Conservation (phyloP, 2,888 invertebrate species). For the Drosophila mimetica region DNA sequence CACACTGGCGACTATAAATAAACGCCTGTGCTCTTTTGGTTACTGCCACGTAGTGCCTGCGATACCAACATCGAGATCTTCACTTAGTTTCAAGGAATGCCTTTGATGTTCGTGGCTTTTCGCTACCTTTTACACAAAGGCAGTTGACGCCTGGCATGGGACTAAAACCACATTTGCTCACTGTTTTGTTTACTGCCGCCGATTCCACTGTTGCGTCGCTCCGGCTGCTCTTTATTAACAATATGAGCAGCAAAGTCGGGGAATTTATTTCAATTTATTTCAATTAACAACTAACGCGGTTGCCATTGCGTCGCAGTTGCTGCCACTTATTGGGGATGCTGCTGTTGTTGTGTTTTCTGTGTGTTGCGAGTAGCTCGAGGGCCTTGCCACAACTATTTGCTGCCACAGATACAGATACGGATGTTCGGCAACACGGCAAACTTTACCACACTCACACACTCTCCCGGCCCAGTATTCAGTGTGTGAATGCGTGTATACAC, state of each 20-base stretch:
- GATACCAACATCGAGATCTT: conserved; percentile 46
- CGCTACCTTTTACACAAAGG: conserved; percentile 7
- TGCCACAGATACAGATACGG: conserved; percentile 57
- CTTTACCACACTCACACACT: conserved; percentile 63
- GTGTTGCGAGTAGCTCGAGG: conserved; percentile 74
- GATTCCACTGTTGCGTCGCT: conserved; percentile 6
- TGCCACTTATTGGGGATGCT: conserved; percentile 56
- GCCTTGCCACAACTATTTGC: conserved; percentile 82
- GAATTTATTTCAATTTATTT: conserved; percentile 83
- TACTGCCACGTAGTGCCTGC: conserved; percentile 19
- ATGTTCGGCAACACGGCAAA: conserved; percentile 64
- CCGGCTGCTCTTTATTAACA: conserved; percentile 79
- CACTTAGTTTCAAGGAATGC: conserved; percentile 10
- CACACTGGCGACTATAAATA: conserved; percentile 55
- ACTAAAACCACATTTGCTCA: conserved; percentile 52
- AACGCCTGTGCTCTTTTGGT: conserved; percentile 16
- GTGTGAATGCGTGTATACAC: conserved; percentile 22
- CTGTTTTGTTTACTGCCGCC: conserved; percentile 43
- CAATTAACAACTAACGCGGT: conserved; percentile 79
- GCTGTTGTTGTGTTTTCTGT: conserved; percentile 21
- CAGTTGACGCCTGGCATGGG: conserved; percentile 34
- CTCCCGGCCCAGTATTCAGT: conserved; percentile 32
- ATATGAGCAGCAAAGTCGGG: conserved; percentile 71
- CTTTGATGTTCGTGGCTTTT: conserved; percentile 10
- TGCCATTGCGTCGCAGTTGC: conserved; percentile 45